Percentiles rank a stretch among this genome's conserved stretches.
Evolutionary conservation across 2,797 vertebrate genomes (phyloP).

Genomic region (Heteromormyrus szaboi): DNA sequence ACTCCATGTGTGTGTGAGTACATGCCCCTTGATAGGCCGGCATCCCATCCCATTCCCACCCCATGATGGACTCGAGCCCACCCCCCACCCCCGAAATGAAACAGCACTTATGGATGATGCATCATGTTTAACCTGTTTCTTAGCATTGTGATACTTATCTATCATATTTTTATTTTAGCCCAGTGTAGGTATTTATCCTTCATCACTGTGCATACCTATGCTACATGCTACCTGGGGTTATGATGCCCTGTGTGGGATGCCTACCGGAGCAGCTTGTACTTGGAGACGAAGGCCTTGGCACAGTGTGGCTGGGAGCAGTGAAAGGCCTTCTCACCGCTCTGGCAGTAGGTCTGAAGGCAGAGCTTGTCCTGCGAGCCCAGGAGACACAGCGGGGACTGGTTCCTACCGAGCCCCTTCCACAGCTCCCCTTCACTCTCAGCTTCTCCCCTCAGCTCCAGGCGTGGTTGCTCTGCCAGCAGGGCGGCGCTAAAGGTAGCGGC

Average conservation of each 20-base stretch:
- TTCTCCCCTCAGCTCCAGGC: slow-evolving; percentile 34
- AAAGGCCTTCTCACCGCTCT: slow-evolving; percentile 82
- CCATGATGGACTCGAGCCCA: background rate
- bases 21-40: background rate
- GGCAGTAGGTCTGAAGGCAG: slow-evolving; percentile 71
- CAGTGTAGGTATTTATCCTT: background rate
- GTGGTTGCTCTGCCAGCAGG: slow-evolving; percentile 40
- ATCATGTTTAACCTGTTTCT: background rate
- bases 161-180: background rate
- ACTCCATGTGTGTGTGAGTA: background rate
- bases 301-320: slow-evolving; percentile 91
- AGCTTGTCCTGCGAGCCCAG: slow-evolving; percentile 81
- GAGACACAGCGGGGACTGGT: slow-evolving; percentile 69
- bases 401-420: slow-evolving; percentile 35
- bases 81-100: background rate
- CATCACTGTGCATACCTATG: background rate
- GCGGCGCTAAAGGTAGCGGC: slow-evolving; percentile 60
- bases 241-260: background rate
- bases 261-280: slow-evolving; percentile 96
- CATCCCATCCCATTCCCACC: background rate
- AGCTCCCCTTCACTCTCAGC: slow-evolving; percentile 36
- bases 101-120: background rate
- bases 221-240: background rate
- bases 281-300: slow-evolving; percentile 93
- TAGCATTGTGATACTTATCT: background rate